Conservation (phyloP, 2,888 invertebrate species). For the Aporophyla lueneburgensis region DNA sequence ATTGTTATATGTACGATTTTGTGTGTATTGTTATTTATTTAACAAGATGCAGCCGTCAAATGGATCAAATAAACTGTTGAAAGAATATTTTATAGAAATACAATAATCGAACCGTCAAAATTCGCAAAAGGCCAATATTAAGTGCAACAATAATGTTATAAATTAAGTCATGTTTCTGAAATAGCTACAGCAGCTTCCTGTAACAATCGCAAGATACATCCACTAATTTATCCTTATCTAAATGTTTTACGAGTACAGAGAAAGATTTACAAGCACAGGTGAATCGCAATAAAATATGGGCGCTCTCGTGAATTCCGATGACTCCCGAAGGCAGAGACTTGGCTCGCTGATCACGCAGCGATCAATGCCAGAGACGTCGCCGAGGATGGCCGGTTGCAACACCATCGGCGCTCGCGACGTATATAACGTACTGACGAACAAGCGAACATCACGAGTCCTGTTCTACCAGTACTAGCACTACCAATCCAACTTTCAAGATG, state of each 20-base stretch:
- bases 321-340: constrained; percentile 71
- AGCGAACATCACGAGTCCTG: constrained; percentile 77
- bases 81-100: neutral
- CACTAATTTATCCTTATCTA: constrained; percentile 35
- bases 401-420: constrained; percentile 69
- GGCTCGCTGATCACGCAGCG: constrained; percentile 83
- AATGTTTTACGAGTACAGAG: constrained; percentile 28
- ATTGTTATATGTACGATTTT: too few relatives aligned
- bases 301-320: constrained; percentile 69
- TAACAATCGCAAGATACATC: constrained; percentile 1
- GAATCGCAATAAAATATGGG: constrained; percentile 50
- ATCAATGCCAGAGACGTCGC: constrained; percentile 85
- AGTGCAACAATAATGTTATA: neutral
- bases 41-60: neutral
- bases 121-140: too few relatives aligned
- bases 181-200: neutral
- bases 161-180: neutral
- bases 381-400: constrained; percentile 78
- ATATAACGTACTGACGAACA: constrained; percentile 79
- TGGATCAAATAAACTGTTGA: neutral
- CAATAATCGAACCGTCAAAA: too few relatives aligned
- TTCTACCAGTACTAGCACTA: constrained; percentile 76
- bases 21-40: neutral
- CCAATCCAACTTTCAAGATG: constrained; percentile 80
- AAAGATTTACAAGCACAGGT: constrained; percentile 59